A percentile compares a stretch with the other conserved stretches of the same genome.
Conservation (phyloP, 2,797 vertebrate species). For the Trachurus trachurus region DNA sequence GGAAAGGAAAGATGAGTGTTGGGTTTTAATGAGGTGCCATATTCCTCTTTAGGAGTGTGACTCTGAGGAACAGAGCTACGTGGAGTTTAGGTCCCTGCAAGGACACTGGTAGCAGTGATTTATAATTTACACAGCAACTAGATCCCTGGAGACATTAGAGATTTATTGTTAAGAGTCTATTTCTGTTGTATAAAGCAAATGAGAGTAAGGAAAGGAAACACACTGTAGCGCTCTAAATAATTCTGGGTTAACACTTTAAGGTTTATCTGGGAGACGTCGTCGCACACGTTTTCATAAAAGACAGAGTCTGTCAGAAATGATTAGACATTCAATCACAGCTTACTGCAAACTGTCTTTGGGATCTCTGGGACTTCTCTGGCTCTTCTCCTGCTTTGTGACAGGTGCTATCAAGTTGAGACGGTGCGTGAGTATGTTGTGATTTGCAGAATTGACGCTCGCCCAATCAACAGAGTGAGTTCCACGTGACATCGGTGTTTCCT, state of each 20-base stretch:
- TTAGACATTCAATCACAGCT: not conserved
- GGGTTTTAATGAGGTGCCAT: constrained; percentile 76
- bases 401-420: constrained; percentile 13
- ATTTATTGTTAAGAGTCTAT: not conserved
- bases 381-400: not conserved
- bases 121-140: constrained; percentile 18
- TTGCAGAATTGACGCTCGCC: constrained; percentile 12
- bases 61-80: constrained; percentile 34
- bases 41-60: constrained; percentile 67
- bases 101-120: constrained; percentile 22
- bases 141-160: constrained; percentile 6
- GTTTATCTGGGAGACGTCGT: constrained; percentile 14
- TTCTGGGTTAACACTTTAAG: not conserved
- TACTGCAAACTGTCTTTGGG: not conserved
- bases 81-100: constrained; percentile 22
- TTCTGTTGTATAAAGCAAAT: constrained; percentile 4
- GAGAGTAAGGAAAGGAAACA: not conserved
- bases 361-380: not conserved
- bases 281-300: not conserved
- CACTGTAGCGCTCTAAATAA: not conserved
- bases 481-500: not conserved
- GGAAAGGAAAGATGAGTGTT: constrained; percentile 55
- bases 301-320: not conserved
- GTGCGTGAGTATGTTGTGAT: constrained; percentile 10
- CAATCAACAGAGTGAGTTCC: constrained; percentile 1